These are phyloP conservation scores for Procambarus clarkii DNA, from an alignment of 1,140 invertebrate species.

Conservation along the genomic window DNA sequence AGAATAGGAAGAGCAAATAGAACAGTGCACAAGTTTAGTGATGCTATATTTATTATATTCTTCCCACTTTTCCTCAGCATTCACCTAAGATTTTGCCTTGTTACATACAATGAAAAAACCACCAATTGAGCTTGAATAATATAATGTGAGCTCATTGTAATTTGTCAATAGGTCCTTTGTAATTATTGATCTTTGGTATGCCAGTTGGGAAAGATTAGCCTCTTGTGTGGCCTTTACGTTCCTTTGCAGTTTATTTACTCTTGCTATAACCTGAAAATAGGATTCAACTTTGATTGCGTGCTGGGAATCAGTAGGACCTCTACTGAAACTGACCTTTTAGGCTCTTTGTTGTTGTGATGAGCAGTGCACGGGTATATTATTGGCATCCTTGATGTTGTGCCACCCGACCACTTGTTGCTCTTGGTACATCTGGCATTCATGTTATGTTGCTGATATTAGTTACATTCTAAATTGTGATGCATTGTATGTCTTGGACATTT, in stretches of 20 bases:
- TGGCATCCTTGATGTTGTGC: slow-evolving; percentile 59
- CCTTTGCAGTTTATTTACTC: slow-evolving; percentile 20
- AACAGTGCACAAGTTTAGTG: slow-evolving; percentile 17
- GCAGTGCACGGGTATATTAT: slow-evolving; percentile 59
- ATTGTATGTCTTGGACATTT: slow-evolving; percentile 37
- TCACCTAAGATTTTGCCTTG: slow-evolving; percentile 16
- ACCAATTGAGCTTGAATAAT: slow-evolving; percentile 18
- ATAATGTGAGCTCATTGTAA: slow-evolving; percentile 13
- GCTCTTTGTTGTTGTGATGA: slow-evolving; percentile 28
- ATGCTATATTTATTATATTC: neutral
- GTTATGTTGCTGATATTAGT: slow-evolving; percentile 47
- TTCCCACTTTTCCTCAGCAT: neutral
- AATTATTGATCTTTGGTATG: slow-evolving; percentile 24
- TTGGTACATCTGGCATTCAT: slow-evolving; percentile 65
- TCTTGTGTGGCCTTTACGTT: slow-evolving; percentile 22
- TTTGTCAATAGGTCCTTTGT: neutral
- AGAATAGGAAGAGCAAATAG: neutral
- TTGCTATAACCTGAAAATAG: slow-evolving; percentile 4
- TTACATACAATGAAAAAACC: slow-evolving; percentile 27
- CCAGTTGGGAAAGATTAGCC: slow-evolving; percentile 31
- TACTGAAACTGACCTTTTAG: slow-evolving; percentile 17
- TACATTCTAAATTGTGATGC: slow-evolving; percentile 14
- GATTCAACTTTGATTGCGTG: slow-evolving; percentile 26
- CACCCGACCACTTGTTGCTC: slow-evolving; percentile 42
- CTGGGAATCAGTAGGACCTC: slow-evolving; percentile 21